A percentile compares a stretch with the other conserved stretches of the same genome.
These are phyloP conservation scores for Palythoa grandis DNA, from an alignment of 92 coral and sea anemone genomes.

Conservation along the genomic window DNA sequence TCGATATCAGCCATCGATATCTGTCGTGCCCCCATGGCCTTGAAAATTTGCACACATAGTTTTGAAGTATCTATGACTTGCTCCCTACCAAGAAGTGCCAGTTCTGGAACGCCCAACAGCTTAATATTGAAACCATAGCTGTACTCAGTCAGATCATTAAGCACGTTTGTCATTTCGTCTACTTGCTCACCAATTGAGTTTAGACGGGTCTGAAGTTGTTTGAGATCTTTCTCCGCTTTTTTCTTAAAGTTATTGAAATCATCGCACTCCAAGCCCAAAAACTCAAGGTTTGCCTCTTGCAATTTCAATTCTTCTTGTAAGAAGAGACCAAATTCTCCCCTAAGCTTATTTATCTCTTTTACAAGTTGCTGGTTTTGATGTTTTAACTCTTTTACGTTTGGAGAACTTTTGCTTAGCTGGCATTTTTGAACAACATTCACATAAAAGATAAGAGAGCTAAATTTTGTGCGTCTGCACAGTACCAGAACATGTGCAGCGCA, in stretches of 20 bases:
- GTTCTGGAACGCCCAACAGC: background rate
- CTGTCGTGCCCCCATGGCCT: no score
- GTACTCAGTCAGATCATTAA: background rate
- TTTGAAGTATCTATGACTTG: no score
- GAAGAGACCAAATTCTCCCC: background rate
- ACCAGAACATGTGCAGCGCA: no score
- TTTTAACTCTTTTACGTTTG: background rate
- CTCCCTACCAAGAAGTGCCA: no score
- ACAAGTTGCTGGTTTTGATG: background rate
- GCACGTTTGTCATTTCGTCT: background rate
- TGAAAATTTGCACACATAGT: no score
- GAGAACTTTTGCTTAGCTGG: slow-evolving; percentile 7
- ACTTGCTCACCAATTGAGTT: slow-evolving; percentile 10
- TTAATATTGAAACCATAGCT: background rate
- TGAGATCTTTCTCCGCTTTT: slow-evolving; percentile 3
- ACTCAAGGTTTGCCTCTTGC: slow-evolving; percentile 2
- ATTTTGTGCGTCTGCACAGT: no score
- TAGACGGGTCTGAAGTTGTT: background rate
- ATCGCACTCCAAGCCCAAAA: background rate
- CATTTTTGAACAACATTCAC: no score
- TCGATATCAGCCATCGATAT: no score
- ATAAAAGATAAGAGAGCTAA: no score
- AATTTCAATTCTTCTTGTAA: background rate
- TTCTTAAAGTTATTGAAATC: background rate
- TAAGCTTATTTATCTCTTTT: background rate